Percentiles rank a stretch among this genome's conserved stretches.
phyloP scores from a whole-genome alignment of 2,888 invertebrate species.

The Melanophora roralis region DNA sequence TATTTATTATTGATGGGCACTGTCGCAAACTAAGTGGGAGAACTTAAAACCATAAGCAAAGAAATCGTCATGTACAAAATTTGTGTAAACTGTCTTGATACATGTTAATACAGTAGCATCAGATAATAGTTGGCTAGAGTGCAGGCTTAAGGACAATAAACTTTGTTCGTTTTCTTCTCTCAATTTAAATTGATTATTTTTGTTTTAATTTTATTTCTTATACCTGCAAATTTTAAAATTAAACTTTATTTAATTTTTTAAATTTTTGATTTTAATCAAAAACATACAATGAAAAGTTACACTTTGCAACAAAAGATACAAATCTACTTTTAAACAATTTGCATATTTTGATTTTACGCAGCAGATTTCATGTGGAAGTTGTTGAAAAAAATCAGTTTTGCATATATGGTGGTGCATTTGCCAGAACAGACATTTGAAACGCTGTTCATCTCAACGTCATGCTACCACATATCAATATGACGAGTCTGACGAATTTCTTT shows the following conservation, averaged over 20 bases:
- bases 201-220: neutral
- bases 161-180: no score
- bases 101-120: no score
- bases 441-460: conserved; percentile 2
- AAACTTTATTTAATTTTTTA: neutral
- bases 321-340: neutral
- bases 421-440: neutral
- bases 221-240: conserved; percentile 5
- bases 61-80: no score
- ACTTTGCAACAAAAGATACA: neutral
- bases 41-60: no score
- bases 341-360: conserved; percentile 9
- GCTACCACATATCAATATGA: conserved; percentile 2
- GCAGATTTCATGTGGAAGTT: no score
- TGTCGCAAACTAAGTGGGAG: no score
- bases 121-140: no score
- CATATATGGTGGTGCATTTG: neutral
- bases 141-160: no score
- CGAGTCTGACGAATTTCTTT: conserved; percentile 50
- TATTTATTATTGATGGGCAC: no score
- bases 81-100: no score
- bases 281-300: neutral
- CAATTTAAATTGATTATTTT: no score
- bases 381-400: neutral
- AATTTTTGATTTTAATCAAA: no score